Conservation (phyloP, 1,140 invertebrate genomes). For the Leptinotarsa undecemlineata region DNA sequence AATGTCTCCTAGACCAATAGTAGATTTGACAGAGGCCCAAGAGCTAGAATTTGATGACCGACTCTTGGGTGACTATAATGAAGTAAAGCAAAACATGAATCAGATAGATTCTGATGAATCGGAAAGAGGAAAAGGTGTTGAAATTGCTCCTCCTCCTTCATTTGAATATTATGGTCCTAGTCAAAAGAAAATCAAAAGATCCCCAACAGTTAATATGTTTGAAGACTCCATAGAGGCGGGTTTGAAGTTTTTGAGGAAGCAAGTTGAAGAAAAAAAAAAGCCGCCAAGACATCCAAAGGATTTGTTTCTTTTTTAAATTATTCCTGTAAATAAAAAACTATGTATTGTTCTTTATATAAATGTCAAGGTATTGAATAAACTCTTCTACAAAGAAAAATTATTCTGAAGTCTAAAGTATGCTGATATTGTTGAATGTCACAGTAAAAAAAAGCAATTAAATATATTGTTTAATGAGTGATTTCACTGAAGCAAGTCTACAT, state of each 20-base stretch:
- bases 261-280: conserved; percentile 59
- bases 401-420: no score
- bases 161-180: conserved; percentile 66
- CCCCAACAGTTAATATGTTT: conserved; percentile 55
- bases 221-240: conserved; percentile 70
- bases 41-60: conserved; percentile 39
- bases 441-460: no score
- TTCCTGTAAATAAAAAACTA: no score
- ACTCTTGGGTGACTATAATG: conserved; percentile 28
- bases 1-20: conserved; percentile 54
- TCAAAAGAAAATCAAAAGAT: conserved; percentile 52
- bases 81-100: conserved; percentile 41
- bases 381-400: no score
- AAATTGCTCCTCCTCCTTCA: conserved; percentile 67
- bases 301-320: conserved; percentile 5
- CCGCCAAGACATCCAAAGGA: background rate
- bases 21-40: conserved; percentile 56
- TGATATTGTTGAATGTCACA: no score
- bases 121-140: conserved; percentile 52
- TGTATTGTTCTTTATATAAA: no score
- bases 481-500: no score
- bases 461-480: no score
- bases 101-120: conserved; percentile 21
- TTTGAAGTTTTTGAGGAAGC: conserved; percentile 67
- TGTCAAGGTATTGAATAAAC: no score